phyloP scores from a whole-genome alignment of 2,888 invertebrate species.

The Dasypogon diadema region DNA sequence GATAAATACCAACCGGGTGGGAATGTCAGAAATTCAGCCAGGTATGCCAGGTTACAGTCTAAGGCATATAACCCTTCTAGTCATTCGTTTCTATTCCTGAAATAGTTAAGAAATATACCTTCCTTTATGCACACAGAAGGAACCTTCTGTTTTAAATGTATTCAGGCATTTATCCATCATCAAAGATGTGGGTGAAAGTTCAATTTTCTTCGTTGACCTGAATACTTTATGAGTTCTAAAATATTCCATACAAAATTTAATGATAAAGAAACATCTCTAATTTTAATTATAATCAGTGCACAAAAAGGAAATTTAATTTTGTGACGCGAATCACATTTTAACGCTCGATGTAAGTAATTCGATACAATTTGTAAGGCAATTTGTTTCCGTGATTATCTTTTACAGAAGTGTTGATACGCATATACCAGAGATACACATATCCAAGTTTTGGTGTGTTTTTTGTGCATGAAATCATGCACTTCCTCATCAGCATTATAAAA shows the following conservation, averaged over 20 bases:
- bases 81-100: no score
- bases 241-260: slow-evolving; percentile 10
- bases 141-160: no score
- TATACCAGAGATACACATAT: no score
- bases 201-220: neutral
- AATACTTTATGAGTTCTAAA: slow-evolving; percentile 35
- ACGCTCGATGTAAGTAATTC: neutral
- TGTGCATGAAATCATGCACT: no score
- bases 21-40: neutral
- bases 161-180: neutral
- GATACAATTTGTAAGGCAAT: neutral
- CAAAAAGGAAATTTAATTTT: neutral
- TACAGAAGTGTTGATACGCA: no score
- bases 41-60: neutral
- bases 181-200: slow-evolving; percentile 4
- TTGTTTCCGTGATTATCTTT: neutral
- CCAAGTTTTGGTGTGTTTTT: no score
- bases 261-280: neutral
- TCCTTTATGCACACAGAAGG: no score
- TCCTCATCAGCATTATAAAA: no score
- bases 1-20: no score
- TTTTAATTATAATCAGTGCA: neutral
- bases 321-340: neutral
- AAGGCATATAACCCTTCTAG: neutral
- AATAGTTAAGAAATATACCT: no score